These are phyloP conservation scores for Syngnathus typhle DNA, from an alignment of 2,113 vertebrate genomes.

Conservation along the genomic window DNA sequence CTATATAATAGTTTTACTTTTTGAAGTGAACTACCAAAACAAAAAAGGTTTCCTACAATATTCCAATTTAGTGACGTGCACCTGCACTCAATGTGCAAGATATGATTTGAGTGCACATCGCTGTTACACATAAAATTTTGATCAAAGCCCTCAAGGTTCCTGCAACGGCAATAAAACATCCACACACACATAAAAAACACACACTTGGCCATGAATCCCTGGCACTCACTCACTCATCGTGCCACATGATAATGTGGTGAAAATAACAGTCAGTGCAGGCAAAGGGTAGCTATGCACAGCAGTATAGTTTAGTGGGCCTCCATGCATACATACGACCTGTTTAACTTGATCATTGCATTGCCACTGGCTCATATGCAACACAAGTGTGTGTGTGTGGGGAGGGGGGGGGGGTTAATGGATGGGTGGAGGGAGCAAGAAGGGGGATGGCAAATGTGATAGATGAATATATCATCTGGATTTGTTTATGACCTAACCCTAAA, in stretches of 20 bases:
- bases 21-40: neutral
- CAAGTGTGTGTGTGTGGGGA: neutral
- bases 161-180: slow-evolving; percentile 5
- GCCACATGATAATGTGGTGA: slow-evolving; percentile 26
- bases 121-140: slow-evolving; percentile 7
- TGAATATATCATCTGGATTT: slow-evolving; percentile 13
- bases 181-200: slow-evolving; percentile 7
- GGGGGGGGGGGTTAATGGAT: slow-evolving; percentile 14
- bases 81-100: neutral
- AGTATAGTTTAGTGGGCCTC: slow-evolving; percentile 39
- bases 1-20: neutral
- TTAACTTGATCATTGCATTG: slow-evolving; percentile 48
- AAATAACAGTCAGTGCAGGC: slow-evolving; percentile 12
- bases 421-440: slow-evolving; percentile 16
- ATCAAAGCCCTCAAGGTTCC: slow-evolving; percentile 19
- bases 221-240: slow-evolving; percentile 18
- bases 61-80: neutral
- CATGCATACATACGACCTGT: slow-evolving; percentile 64
- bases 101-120: neutral
- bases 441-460: slow-evolving; percentile 17
- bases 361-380: slow-evolving; percentile 40
- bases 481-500: slow-evolving; percentile 11
- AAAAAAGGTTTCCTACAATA: neutral
- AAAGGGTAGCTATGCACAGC: slow-evolving; percentile 19
- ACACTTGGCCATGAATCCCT: neutral